Evolutionary conservation across 2,888 invertebrate genomes (phyloP), one percentile per base, ranked within the genome.

Genomic region (Aricia artaxerxes): DNA sequence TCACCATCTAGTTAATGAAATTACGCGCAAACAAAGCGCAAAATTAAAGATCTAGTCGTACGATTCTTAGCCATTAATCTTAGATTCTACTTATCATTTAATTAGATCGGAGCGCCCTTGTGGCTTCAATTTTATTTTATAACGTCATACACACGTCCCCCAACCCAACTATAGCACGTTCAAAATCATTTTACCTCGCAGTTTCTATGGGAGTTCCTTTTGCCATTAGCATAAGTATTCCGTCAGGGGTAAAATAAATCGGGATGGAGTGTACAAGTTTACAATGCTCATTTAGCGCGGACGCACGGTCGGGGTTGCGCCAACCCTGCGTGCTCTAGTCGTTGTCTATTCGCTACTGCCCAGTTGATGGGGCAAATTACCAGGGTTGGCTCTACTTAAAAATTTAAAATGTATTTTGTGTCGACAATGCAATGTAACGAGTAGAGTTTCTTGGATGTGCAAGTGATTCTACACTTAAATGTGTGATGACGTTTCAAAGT

Each of bases 101-200:
- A 94, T 94, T 94, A 94, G 92, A 94, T 94, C 94, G 85, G 90
- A 87, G 89, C 90, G 90, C 90, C 90, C 91, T 92, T 90, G 91
- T 84, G 89, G 91, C 90, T 93, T 92, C 92, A 93, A 93, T 94
- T 94, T 93, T 92, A 93, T 93, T 93, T 94, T 93, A 93, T 88
- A 93, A 93, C 90, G 94, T 94, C 94, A 94, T 94, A 93, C 92
- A 93, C 94, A 94, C 93, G 92, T 89, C 90, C 90, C 89, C 88
- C 88, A 88, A 90, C 89, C 88, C 88, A 88, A 90, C 87, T 88
- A 57, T 57, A 57, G 16, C 1, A 13, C 57, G 57, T 57, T 57
- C 57, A 16, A 16, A 57, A 57, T 57, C 4, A 57, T 57, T 57
- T 57, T 57, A 57, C 57, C 13, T 57, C 57, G 16, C 57, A 57